Evolutionary conservation across 1,140 invertebrate species (phyloP).

Genomic region (Adelges cooleyi): DNA sequence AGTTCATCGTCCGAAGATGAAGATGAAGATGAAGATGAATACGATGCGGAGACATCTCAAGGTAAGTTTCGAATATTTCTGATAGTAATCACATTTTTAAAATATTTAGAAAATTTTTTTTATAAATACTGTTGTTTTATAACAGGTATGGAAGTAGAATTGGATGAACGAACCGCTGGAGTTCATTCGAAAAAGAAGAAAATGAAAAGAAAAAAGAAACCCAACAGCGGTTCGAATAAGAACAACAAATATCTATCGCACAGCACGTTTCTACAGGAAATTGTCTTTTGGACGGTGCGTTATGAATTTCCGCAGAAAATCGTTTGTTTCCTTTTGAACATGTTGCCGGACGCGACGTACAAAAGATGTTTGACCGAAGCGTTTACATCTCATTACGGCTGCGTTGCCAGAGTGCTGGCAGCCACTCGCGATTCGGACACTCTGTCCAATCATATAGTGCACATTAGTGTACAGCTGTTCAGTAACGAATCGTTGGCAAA

Average conservation of each 20-base stretch:
- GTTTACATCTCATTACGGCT: conserved; percentile 90
- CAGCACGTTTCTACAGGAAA: conserved; percentile 82
- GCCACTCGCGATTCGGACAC: conserved; percentile 74
- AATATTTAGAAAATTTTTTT: no score
- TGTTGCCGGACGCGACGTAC: conserved; percentile 88
- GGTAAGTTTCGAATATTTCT: conserved; percentile 7
- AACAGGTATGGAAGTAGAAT: no score
- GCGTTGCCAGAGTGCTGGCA: conserved; percentile 83
- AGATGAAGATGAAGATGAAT: neutral
- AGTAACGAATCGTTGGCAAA: conserved; percentile 83
- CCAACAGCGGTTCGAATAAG: conserved; percentile 37
- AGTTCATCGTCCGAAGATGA: neutral
- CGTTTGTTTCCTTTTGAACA: conserved; percentile 88
- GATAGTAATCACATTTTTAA: no score
- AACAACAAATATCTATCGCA: conserved; percentile 52
- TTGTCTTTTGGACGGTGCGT: conserved; percentile 95
- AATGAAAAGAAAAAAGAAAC: no score
- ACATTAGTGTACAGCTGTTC: conserved; percentile 92
- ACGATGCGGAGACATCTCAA: no score
- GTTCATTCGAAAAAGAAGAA: no score
- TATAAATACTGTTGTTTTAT: no score
- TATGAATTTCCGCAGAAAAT: conserved; percentile 96
- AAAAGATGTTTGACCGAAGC: conserved; percentile 84
- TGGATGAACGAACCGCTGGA: no score
- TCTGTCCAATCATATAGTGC: conserved; percentile 87